Percentiles rank a stretch among this genome's conserved stretches.
phyloP scores from a whole-genome alignment of 2,888 invertebrate genomes.

The Micropterix aruncella region DNA sequence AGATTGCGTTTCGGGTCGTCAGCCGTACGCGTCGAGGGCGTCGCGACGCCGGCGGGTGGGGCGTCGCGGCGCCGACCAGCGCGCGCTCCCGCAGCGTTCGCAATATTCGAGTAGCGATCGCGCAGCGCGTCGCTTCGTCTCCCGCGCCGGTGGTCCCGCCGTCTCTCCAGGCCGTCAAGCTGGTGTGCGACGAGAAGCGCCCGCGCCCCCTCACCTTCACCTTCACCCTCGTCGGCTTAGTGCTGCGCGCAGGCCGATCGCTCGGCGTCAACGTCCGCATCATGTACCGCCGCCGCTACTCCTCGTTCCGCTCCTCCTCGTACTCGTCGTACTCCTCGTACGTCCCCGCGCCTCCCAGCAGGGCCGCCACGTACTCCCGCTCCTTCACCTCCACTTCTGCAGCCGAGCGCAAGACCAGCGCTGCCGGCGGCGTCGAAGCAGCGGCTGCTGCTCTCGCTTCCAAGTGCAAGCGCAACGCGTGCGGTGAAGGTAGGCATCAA shows the following conservation, averaged over 20 bases:
- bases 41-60: slow-evolving; percentile 5
- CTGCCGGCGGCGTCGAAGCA: slow-evolving; percentile 1
- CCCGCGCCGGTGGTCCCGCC: slow-evolving; percentile 2
- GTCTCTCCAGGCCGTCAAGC: slow-evolving; percentile 4
- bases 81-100: slow-evolving; percentile 6
- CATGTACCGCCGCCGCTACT: background rate
- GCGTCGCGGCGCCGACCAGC: slow-evolving; percentile 5
- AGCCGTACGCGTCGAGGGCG: slow-evolving; percentile 4
- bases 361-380: background rate
- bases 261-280: background rate
- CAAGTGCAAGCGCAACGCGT: background rate
- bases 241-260: slow-evolving; percentile 5
- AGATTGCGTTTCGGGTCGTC: slow-evolving; percentile 2
- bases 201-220: slow-evolving; percentile 5
- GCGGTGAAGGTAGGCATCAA: background rate
- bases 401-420: background rate
- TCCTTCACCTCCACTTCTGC: background rate
- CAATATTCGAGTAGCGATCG: slow-evolving; percentile 3
- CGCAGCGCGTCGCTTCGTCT: slow-evolving; percentile 1
- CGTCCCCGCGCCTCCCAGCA: background rate
- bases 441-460: slow-evolving; percentile 1
- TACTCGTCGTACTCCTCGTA: background rate
- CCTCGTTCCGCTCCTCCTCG: background rate
- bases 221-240: slow-evolving; percentile 5
- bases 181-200: background rate